These are phyloP conservation scores for Polietes domitor DNA, from an alignment of 2,888 invertebrate genomes.

Conservation along the genomic window DNA sequence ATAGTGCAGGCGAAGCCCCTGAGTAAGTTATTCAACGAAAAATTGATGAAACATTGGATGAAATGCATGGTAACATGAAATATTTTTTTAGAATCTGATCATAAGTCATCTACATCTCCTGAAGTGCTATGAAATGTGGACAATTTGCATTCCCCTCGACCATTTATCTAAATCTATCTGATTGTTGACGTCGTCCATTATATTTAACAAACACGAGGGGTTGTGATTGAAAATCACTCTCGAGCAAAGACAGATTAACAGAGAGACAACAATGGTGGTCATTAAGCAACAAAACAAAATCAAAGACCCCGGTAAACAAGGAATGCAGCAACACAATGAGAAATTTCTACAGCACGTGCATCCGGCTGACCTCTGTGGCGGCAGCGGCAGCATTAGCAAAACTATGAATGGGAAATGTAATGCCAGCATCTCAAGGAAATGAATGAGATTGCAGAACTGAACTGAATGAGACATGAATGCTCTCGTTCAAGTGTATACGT, in stretches of 20 bases:
- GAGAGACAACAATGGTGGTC: neutral
- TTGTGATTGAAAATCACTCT: neutral
- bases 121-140: too few relatives aligned
- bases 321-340: neutral
- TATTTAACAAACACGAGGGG: neutral
- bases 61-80: too few relatives aligned
- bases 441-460: neutral
- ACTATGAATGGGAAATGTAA: neutral
- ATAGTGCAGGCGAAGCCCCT: too few relatives aligned
- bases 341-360: neutral
- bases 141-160: too few relatives aligned
- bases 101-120: too few relatives aligned
- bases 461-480: too few relatives aligned
- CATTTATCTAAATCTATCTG: too few relatives aligned
- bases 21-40: too few relatives aligned
- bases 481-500: too few relatives aligned
- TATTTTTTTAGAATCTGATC: too few relatives aligned
- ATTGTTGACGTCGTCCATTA: too few relatives aligned
- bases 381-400: neutral
- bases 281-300: neutral
- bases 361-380: neutral
- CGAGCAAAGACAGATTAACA: neutral
- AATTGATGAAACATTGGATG: too few relatives aligned
- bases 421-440: neutral
- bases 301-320: neutral